These are phyloP conservation scores for Merodon equestris DNA, from an alignment of 2,888 invertebrate species.

Conservation along the genomic window DNA sequence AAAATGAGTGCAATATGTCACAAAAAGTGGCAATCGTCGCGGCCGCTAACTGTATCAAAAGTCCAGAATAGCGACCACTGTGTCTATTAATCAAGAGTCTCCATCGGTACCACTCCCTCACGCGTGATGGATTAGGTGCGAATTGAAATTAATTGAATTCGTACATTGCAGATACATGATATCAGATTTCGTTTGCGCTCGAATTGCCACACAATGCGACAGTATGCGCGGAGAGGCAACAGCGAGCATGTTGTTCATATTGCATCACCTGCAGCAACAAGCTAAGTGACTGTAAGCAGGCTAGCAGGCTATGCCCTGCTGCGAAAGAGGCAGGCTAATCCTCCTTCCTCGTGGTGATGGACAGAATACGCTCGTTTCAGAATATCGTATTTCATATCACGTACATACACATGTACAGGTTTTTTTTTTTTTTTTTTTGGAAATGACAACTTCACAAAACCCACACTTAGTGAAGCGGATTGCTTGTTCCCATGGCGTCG, in stretches of 20 bases:
- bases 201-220: conserved; percentile 38
- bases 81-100: conserved; percentile 64
- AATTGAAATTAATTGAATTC: conserved; percentile 68
- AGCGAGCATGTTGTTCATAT: conserved; percentile 34
- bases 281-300: conserved; percentile 1
- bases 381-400: conserved; percentile 68
- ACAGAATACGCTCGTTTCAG: conserved; percentile 59
- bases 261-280: conserved; percentile 63
- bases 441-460: conserved; percentile 23
- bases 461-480: conserved; percentile 16
- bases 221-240: conserved; percentile 19
- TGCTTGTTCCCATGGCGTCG: conserved; percentile 16
- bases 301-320: conserved; percentile 46
- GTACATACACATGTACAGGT: conserved; percentile 12
- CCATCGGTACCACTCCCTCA: conserved; percentile 65
- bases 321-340: conserved; percentile 47
- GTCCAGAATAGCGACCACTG: conserved; percentile 32
- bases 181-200: conserved; percentile 60
- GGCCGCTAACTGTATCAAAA: not conserved
- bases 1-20: conserved; percentile 52
- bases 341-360: conserved; percentile 36
- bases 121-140: conserved; percentile 68
- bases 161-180: conserved; percentile 66
- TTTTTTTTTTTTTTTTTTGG: conserved; percentile 6
- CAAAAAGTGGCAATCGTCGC: conserved; percentile 41